phyloP scores from a whole-genome alignment of 92 coral and sea anemone species.

The Palythoa heliodiscus region DNA sequence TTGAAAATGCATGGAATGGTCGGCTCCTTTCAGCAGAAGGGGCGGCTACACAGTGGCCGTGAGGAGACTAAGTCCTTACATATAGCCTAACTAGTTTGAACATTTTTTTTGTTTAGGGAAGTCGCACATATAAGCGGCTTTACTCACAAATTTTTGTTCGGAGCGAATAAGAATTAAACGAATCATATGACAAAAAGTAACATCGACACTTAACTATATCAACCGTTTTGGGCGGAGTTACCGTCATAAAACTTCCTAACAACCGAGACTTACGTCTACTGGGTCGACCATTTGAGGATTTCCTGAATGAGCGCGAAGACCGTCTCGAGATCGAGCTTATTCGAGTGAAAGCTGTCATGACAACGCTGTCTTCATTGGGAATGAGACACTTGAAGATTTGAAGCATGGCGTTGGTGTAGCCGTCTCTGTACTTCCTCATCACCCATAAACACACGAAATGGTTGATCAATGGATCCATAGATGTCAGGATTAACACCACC shows the following conservation, averaged over 20 bases:
- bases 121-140: no score
- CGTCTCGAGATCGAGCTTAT: slow-evolving; percentile 82
- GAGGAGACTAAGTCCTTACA: no score
- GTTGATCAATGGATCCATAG: slow-evolving; percentile 84
- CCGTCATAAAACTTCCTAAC: not conserved
- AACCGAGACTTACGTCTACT: slow-evolving; percentile 61
- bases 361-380: slow-evolving; percentile 82
- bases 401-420: slow-evolving; percentile 73
- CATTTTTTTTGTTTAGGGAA: no score
- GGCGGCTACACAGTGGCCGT: no score
- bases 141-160: no score
- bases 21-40: no score
- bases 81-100: no score
- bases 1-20: no score
- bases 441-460: slow-evolving; percentile 88
- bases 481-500: slow-evolving; percentile 71
- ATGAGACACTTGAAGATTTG: slow-evolving; percentile 73
- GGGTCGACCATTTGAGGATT: slow-evolving; percentile 71
- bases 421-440: slow-evolving; percentile 87
- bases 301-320: slow-evolving; percentile 70
- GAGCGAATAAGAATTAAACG: no score
- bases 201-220: no score
- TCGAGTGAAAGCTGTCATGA: slow-evolving; percentile 79
- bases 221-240: no score
- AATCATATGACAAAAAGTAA: no score